Percentiles rank a stretch among this genome's conserved stretches.
These are phyloP conservation scores for Oncopodura yosiiana DNA, from an alignment of 1,140 invertebrate genomes.

Conservation along the genomic window DNA sequence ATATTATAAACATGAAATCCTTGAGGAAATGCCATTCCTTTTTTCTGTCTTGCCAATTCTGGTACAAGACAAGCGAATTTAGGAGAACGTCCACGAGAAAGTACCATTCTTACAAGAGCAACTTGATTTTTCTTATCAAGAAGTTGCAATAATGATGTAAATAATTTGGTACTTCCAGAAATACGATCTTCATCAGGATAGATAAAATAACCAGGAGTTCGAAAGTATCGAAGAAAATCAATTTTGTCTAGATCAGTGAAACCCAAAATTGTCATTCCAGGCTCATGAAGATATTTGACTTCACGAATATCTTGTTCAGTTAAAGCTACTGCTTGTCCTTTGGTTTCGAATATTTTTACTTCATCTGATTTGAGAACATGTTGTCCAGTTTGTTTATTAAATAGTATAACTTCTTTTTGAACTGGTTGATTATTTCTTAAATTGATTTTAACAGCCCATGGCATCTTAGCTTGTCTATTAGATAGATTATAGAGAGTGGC, in stretches of 20 bases:
- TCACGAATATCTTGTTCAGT: slow-evolving; percentile 10
- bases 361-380: slow-evolving; percentile 25
- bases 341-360: slow-evolving; percentile 4
- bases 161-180: slow-evolving; percentile 27
- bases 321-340: slow-evolving; percentile 18
- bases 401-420: background rate
- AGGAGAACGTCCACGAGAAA: slow-evolving; percentile 19
- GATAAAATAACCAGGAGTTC: slow-evolving; percentile 15
- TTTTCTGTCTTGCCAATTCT: background rate
- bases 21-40: slow-evolving; percentile 16
- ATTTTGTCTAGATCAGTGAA: slow-evolving; percentile 15
- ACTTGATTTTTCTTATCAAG: slow-evolving; percentile 18
- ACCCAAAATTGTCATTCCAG: slow-evolving; percentile 18
- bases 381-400: slow-evolving; percentile 19
- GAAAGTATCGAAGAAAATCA: slow-evolving; percentile 8
- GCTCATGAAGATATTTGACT: slow-evolving; percentile 12
- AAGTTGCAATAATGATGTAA: slow-evolving; percentile 14
- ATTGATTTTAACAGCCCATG: slow-evolving; percentile 13
- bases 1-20: slow-evolving; percentile 22
- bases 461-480: slow-evolving; percentile 9
- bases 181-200: slow-evolving; percentile 29
- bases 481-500: background rate
- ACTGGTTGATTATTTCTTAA: slow-evolving; percentile 14
- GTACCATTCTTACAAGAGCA: slow-evolving; percentile 17
- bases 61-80: slow-evolving; percentile 26